Conservation (phyloP, 1,140 invertebrate species). For the Drosophila triauraria region DNA sequence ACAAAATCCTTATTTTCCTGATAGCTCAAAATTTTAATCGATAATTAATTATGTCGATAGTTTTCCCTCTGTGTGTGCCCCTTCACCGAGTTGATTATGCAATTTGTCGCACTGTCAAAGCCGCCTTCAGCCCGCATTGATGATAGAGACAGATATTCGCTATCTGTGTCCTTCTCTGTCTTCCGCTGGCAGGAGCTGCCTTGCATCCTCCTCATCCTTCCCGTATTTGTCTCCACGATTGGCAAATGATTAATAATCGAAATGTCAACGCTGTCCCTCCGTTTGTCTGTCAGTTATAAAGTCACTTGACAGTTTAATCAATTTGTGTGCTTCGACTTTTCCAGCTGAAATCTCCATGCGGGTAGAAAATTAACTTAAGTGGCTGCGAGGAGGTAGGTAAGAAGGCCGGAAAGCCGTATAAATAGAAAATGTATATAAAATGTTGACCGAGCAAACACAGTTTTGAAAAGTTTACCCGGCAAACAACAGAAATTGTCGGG, state of each 20-base stretch:
- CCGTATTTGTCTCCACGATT: slow-evolving; percentile 18
- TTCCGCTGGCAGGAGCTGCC: not conserved
- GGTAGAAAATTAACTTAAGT: slow-evolving; percentile 40
- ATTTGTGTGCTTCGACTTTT: slow-evolving; percentile 62
- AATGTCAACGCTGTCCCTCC: slow-evolving; percentile 66
- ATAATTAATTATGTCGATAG: not conserved
- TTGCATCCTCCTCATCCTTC: not conserved
- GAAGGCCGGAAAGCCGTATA: slow-evolving; percentile 36
- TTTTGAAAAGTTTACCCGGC: slow-evolving; percentile 65
- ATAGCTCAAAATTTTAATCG: not conserved
- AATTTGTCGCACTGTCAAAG: slow-evolving; percentile 63
- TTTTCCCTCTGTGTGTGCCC: slow-evolving; percentile 5
- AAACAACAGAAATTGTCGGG: slow-evolving; percentile 43
- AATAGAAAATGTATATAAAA: slow-evolving; percentile 55
- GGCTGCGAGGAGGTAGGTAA: not conserved
- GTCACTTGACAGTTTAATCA: slow-evolving; percentile 83
- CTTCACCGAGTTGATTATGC: slow-evolving; percentile 38
- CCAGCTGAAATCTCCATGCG: slow-evolving; percentile 34
- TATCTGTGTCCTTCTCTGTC: slow-evolving; percentile 17
- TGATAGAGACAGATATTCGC: slow-evolving; percentile 35
- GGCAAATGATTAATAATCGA: slow-evolving; percentile 79
- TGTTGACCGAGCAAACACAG: slow-evolving; percentile 65
- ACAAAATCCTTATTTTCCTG: not conserved
- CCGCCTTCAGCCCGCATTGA: slow-evolving; percentile 64
- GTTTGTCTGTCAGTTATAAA: slow-evolving; percentile 71